Evolutionary conservation across 2,797 vertebrate species (phyloP), one percentile per base, ranked within the genome.

Genomic region (Cichlasoma orientale): DNA sequence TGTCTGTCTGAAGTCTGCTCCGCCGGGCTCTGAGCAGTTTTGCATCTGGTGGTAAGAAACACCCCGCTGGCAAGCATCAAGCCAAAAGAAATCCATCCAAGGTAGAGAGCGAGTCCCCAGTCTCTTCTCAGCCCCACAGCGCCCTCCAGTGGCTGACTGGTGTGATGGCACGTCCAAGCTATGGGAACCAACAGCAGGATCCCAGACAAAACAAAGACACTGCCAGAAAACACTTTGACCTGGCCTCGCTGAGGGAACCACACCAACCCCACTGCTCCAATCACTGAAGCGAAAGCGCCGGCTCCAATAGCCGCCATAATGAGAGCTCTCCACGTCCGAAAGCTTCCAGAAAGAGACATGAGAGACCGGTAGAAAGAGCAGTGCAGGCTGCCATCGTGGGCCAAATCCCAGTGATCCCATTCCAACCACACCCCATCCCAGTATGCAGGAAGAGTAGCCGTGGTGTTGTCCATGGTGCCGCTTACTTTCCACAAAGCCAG

Each of bases 391-490:
- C 97, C 98, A 0, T 97, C 97, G 54, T 97, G 97, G 88, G 95
- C 95, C 84, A 99, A 90, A 89, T 98, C 97, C 82, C 98, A 99
- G 91, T 94, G 96, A 88, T 98, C 97, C 82, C 98, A 99, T 83
- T 94, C 95, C 95, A 99, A 96, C 98, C 98, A 99, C 83, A 98
- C 97, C 66, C 98, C 98, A 14, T 99, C 97, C 97, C 97, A 99
- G 93, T 97, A 96, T 82, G 96, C 96, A 68, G 98, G 97, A 3
- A 98, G 95, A 7, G 94, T 92, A 38, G 97, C 97, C 1, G 97
- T 99, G 92, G 91, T 93, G 95, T 97, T 97, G 72, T 97, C 95
- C 2, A 98, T 47, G 25, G 96, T 96, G 56, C 97, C 97, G 0
- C 96, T 97, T 61, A 97, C 97, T 1, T 91, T 94, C 98, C 98